Base-by-base conservation (phyloP, 92 coral and sea anemone genomes). In the Porites evermanni region DNA sequence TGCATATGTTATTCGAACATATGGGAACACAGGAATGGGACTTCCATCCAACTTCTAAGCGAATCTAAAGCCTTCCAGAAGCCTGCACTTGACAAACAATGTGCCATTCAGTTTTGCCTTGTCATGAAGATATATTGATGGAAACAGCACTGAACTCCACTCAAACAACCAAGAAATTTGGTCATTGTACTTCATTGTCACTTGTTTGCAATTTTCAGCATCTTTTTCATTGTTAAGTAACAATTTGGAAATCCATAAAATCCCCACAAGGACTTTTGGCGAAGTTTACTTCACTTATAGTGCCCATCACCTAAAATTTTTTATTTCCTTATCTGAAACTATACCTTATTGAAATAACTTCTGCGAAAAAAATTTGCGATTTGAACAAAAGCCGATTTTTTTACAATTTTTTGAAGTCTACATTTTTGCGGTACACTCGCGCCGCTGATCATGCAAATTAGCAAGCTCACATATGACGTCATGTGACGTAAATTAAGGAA, bases 191-290 rank as follows among this genome's bases (percentile, higher is more conserved):
- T 83, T 78, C 67, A 17, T 85, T 8, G 89, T 88, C 20, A 21
- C 47, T 53, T 90, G 71, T 18, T 89, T 92, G 63, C 98, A 94
- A 12, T 68, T 82, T 24, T 78, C 89, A 7, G 81, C 20, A 26
- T 88, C 79, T 21, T 86, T 86, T n/a, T 73, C 2, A 77, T 91
- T 91, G 80, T n/a, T n/a, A n/a, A n/a, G n/a, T 93, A 91, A 84
- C 96, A 93, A 23, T 81, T 50, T 53, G 96, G 96, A 53, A 93
- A 93, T 14, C 96, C 96, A 29, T 93, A 93, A 64, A 84, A 93
- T 19, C 96, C 96, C 96, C 96, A 93, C 23, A 75, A 47, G 3
- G 95, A 94, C 87, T 88, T 92, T 12, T 93, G 98, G 18, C 98
- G 93, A 54, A 87, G 68, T 32, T 74, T 84, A n/a, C n/a, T n/a